Conservation (phyloP, 2,888 invertebrate genomes). For the Apomyelois bistriatella region DNA sequence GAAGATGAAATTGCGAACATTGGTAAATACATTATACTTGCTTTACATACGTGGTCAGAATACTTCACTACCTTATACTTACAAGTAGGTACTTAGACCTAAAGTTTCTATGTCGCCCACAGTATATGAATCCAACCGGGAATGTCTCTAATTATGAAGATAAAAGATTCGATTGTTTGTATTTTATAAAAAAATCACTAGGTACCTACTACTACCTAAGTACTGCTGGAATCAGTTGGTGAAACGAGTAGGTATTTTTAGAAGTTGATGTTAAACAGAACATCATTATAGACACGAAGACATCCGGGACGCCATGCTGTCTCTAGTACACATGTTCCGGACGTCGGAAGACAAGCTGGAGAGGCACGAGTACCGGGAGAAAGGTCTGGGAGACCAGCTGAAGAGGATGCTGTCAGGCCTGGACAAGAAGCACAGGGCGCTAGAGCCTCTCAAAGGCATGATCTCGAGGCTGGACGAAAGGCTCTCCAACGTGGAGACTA, state of each 20-base stretch:
- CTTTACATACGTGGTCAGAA: too few relatives aligned
- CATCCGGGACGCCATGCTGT: conserved; percentile 88
- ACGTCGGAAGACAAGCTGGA: conserved; percentile 90
- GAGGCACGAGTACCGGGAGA: conserved; percentile 90
- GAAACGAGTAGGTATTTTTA: background rate
- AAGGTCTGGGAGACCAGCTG: conserved; percentile 87
- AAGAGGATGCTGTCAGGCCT: conserved; percentile 85
- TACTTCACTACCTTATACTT: too few relatives aligned
- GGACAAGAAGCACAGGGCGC: conserved; percentile 85
- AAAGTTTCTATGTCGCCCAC: too few relatives aligned
- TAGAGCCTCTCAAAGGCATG: conserved; percentile 85
- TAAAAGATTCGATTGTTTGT: too few relatives aligned
- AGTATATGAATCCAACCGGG: too few relatives aligned
- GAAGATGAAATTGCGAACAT: too few relatives aligned
- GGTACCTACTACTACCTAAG: too few relatives aligned
- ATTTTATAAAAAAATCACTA: too few relatives aligned
- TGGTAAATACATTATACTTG: too few relatives aligned
- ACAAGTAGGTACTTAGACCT: too few relatives aligned
- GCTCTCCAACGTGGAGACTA: conserved; percentile 87
- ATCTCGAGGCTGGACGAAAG: conserved; percentile 87
- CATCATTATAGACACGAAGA: conserved; percentile 80
- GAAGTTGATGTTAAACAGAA: background rate
- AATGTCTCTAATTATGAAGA: too few relatives aligned
- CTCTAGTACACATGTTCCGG: conserved; percentile 89
- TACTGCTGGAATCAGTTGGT: background rate